Base-by-base conservation (phyloP, 2,113 vertebrate genomes). In the Hydrochoerus hydrochaeris region DNA sequence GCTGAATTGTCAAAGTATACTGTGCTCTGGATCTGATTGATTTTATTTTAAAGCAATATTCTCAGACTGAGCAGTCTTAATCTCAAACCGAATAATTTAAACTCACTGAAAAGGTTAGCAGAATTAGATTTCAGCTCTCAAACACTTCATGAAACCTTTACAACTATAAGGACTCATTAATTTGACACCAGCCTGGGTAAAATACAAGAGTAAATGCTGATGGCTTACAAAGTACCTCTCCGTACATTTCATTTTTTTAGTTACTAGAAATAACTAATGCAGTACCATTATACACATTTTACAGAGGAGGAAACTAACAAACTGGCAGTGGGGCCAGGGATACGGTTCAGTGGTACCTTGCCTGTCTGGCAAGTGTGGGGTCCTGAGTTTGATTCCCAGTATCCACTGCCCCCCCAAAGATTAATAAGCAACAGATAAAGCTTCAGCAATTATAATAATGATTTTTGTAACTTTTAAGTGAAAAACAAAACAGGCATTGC, bases 381-480 rank as follows among this genome's bases (percentile, higher is more conserved):
- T 57, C 54, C 54, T 57, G 54, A 57, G 54, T 57, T 57, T 17
- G 5, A 57, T 57, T 57, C 4, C 17, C 16, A 16, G 17, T 57
- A 57, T 57, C 54, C 49, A 52, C 49, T 19, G 54, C 17, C 54
- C 17, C 54, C 54, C 54, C 54, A 46, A 89, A 94, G 87, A 89
- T 85, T 60, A 97, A 52, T 38, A 35, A 58, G 85, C 73, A 95
- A 85, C 0, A 85, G 83, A 93, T 78, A 93, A 95, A 95, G 63
- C 57, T 95, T 95, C 35, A 71, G 83, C 84, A 88, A 94, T 93
- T 84, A 96, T 97, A 97, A 96, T 89, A 93, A 80, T 85, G 85
- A 82, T 93, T 84, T 97, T 94, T 84, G 86, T 94, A 94, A 97
- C 95, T 98, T 52, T 67, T 60, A 90, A 88, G 26, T 57, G 38